Conservation (phyloP, 2,113 vertebrate species). For the Ciconia stormi region DNA sequence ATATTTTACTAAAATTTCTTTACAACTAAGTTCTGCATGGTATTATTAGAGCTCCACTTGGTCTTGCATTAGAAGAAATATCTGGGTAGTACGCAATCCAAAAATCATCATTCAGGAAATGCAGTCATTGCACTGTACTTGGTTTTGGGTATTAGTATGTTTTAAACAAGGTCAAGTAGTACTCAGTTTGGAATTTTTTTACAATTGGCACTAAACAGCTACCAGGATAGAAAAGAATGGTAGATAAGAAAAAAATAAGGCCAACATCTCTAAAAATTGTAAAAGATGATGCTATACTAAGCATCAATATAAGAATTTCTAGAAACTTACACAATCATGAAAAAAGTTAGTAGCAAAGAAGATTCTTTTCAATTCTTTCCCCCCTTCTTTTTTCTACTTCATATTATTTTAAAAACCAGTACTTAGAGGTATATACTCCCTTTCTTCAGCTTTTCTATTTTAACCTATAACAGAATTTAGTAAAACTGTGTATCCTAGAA, state of each 20-base stretch:
- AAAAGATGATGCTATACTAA: not conserved
- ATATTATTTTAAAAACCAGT: not conserved
- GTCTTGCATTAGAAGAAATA: not conserved
- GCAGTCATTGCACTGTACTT: not conserved
- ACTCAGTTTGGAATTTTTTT: not conserved
- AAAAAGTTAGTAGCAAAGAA: not conserved
- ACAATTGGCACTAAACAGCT: not conserved
- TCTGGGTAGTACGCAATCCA: not conserved
- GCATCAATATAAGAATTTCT: not conserved
- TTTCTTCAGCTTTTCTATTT: not conserved
- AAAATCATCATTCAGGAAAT: not conserved
- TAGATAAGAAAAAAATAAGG: not conserved
- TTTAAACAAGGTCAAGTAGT: not conserved
- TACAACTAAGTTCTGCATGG: not conserved
- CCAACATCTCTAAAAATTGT: not conserved
- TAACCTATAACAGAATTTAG: not conserved
- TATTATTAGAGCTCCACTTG: not conserved
- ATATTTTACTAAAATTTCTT: not conserved
- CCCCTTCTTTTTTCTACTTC: not conserved
- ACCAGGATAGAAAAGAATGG: not conserved
- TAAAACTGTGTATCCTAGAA: not conserved
- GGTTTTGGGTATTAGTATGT: not conserved
- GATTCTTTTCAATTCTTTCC: not conserved
- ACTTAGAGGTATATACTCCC: not conserved
- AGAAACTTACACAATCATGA: not conserved